Base-by-base conservation (phyloP, 2,888 invertebrate genomes). In the Elegia similella region DNA sequence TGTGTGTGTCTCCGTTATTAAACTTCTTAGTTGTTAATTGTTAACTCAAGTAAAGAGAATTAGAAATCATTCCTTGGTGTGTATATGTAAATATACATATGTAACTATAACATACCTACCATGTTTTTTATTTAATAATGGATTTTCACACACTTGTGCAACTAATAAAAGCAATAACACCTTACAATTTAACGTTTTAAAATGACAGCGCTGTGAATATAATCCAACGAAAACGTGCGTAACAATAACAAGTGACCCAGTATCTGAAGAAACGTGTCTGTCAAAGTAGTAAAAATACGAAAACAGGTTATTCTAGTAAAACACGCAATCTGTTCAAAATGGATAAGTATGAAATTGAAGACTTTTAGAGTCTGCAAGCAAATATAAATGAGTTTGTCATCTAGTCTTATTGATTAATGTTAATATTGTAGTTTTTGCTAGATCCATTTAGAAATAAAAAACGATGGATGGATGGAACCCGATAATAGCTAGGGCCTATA, bases 221-320 rank as follows among this genome's bases (percentile, higher is more conserved):
- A 70, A 23, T 23, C 23, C 23, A 23, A 72, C 70, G 70, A 69
- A 60, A 55, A 23, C 43, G 43, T 54, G 60, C 55, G 57, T 58
- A 52, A 63, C 62, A 67, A 67, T 63, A 58, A 63, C 62, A 58
- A 53, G 46, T 67, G 70, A 72, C 69, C 69, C 59, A 71, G 64
- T 69, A 70, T 55, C 66, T 62, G 63, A 59, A 68, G 72, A 29
- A 53, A 43, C 30, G 43, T 53, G 53, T 30, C 43, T 10, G 30
- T 30, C 15, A 10, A 23, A 29, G 53, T 15, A 2, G 42, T 42
- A 42, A 42, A 29, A 42, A 53, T 53, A 43, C 15, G 30, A 43
- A 53, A 53, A 53, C 53, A 42, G 43, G 53, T 53, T 53, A 43
- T 43, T 43, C 42, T 29, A 42, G 53, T 43, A 53, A 42, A 34